A percentile compares a stretch with the other conserved stretches of the same genome.
Evolutionary conservation across 2,888 invertebrate genomes (phyloP).

Genomic region (Mythimna albipuncta): DNA sequence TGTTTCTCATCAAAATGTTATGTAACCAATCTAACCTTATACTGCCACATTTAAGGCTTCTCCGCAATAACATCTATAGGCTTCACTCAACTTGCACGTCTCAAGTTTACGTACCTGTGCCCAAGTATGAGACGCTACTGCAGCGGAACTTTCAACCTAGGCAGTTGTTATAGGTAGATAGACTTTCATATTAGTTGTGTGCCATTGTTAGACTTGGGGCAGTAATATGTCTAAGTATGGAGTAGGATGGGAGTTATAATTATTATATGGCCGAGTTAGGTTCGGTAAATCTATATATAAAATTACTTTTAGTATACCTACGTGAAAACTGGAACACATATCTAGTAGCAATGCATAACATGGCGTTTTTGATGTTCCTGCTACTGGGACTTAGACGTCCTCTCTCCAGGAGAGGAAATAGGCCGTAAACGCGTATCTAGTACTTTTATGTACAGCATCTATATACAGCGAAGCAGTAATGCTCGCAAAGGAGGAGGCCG

Average conservation of each 20-base stretch:
- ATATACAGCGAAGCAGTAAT: no score
- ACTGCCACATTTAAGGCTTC: background rate
- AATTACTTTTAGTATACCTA: no score
- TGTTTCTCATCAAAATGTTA: no score
- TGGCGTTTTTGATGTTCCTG: no score
- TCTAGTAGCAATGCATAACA: no score
- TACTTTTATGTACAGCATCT: no score
- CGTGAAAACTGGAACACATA: no score
- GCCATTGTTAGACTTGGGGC: conserved; percentile 23
- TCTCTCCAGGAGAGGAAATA: no score
- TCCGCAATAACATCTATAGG: conserved; percentile 7
- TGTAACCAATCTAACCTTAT: background rate
- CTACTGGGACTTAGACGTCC: no score
- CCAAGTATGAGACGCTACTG: conserved; percentile 21
- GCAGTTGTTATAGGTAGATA: conserved; percentile 27
- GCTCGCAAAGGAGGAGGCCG: no score
- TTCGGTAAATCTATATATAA: background rate
- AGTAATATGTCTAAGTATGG: background rate
- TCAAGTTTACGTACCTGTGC: conserved; percentile 31
- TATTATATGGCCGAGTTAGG: background rate
- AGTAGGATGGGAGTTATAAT: background rate
- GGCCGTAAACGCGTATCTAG: no score
- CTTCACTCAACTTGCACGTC: conserved; percentile 30
- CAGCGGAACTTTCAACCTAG: conserved; percentile 34
- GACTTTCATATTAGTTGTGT: conserved; percentile 48